Base-by-base conservation (phyloP, 2,113 vertebrate genomes). In the Chloropsis cyanopogon region DNA sequence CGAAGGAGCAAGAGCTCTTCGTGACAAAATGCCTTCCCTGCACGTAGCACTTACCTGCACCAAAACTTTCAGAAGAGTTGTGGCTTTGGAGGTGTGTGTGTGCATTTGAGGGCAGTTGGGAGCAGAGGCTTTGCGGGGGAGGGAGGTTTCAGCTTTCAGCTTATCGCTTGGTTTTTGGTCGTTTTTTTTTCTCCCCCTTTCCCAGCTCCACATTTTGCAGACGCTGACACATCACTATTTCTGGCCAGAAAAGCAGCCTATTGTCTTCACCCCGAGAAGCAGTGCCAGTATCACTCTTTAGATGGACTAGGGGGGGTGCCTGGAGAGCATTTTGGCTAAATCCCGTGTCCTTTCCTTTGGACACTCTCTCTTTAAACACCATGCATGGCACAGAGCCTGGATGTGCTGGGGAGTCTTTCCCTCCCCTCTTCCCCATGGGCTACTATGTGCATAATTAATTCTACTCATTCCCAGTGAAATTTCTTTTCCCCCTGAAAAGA, bases 151-250 rank as follows among this genome's bases (percentile, higher is more conserved):
- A 92, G 86, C 59, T 96, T 92, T 82, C 60, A 88, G 44, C 57
- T 95, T 92, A 94, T 85, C 3, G 0, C 53, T 52, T 26, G 37
- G 13, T 8, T 77, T 68, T 59, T 17, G 37, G 24, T 52, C 7
- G 12, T 7, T 53, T 35, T 56, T 66, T 22, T 59, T 42, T 52
- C 9, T 79, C 47, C 29, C 4, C 47, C 28, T 82, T 92, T 35
- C 49, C 44, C 76, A 82, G 86, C 73, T 90, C 88, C 75, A 73
- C 75, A 78, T 92, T 90, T 90, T 94, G 88, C 88, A 97, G 96
- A 96, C 21, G 90, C 96, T 97, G 96, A 96, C 95, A 95, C 96
- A 96, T 95, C 96, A 94, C 79, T 88, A 87, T 95, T 97, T 95
- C 93, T 97, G 93, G 82, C 88, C 90, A 96, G 90, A 89, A 97